Base-by-base conservation (phyloP, 2,888 invertebrate species). In the Galerucella pusilla region DNA sequence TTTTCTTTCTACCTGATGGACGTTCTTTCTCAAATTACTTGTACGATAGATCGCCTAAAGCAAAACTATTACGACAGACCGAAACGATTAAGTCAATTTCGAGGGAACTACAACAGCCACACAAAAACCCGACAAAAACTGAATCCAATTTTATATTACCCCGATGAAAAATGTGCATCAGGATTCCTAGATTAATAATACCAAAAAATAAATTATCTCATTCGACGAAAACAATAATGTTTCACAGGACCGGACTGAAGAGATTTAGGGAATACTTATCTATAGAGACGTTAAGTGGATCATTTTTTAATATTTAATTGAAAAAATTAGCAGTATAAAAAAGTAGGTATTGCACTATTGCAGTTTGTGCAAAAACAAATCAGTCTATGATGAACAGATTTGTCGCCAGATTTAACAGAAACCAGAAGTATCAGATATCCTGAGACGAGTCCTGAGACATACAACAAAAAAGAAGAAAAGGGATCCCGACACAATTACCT, bases 41-140 rank as follows among this genome's bases (percentile, higher is more conserved):
- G 81, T 81, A 80, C 80, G 83, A 79, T 81, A 81, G 83, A 81
- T 81, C 77, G 84, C 85, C 81, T 64, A 70, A 71, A 82, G 85
- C 83, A 65, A 81, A 82, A 81, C 85, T 83, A 86, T 86, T 85
- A 85, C 84, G 83, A 82, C 84, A 82, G 82, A 80, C 80, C 85
- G 46, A 67, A 73, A 49, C 77, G 85, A 86, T 86, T 85, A 85
- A 85, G 85, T 85, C 84, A 85, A 85, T 86, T 86, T 85, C 83
- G 81, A 83, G 77, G 82, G 83, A 83, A 84, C 83, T 80, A 81
- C 81, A 81, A 42, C 71, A 64, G 28, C 61, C 61, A 64, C 71
- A 45, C 71, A 45, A 64, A 57, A 45, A 52, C 61, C 45, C 80
- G 83, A 84, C 84, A 85, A 85, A 85, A 85, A 84, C 83, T 81